Evolutionary conservation across 2,113 vertebrate genomes (phyloP).

Genomic region (Elephantulus edwardii): DNA sequence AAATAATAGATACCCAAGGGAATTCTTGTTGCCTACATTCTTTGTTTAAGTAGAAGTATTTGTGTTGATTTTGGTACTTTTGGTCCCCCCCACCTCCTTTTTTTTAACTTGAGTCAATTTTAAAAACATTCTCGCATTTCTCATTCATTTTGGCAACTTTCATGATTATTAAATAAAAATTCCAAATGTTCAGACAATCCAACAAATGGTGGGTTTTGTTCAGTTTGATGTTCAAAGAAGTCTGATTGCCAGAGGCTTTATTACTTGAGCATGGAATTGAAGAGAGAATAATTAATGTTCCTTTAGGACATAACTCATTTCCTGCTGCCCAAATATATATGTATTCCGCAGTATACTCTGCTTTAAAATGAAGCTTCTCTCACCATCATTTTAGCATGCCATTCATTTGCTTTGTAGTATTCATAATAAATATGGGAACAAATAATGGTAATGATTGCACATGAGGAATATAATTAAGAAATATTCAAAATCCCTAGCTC

Average conservation of each 20-base stretch:
- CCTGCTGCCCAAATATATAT: background rate
- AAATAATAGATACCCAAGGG: slow-evolving; percentile 71
- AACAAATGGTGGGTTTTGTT: slow-evolving; percentile 49
- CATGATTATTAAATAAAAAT: slow-evolving; percentile 73
- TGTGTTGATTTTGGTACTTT: too few relatives aligned
- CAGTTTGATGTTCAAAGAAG: slow-evolving; percentile 1
- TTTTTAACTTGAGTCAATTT: too few relatives aligned
- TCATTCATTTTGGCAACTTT: slow-evolving; percentile 77
- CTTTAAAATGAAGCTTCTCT: background rate
- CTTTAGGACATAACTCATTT: background rate
- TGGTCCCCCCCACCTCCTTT: too few relatives aligned
- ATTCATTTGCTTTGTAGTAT: slow-evolving; percentile 8
- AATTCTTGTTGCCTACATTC: slow-evolving; percentile 70
- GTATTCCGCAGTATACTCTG: background rate
- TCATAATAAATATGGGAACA: background rate
- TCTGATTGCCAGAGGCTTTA: background rate
- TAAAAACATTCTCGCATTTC: slow-evolving; percentile 80
- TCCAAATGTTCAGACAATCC: slow-evolving; percentile 68
- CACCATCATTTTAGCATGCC: background rate
- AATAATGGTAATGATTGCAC: background rate
- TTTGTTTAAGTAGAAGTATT: slow-evolving; percentile 74
- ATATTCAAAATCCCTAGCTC: too few relatives aligned
- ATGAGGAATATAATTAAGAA: background rate
- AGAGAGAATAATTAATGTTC: background rate
- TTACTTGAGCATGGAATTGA: background rate